Evolutionary conservation across 1,140 invertebrate genomes (phyloP), one percentile per base, ranked within the genome.

Genomic region (Macrocentrus cingulum): DNA sequence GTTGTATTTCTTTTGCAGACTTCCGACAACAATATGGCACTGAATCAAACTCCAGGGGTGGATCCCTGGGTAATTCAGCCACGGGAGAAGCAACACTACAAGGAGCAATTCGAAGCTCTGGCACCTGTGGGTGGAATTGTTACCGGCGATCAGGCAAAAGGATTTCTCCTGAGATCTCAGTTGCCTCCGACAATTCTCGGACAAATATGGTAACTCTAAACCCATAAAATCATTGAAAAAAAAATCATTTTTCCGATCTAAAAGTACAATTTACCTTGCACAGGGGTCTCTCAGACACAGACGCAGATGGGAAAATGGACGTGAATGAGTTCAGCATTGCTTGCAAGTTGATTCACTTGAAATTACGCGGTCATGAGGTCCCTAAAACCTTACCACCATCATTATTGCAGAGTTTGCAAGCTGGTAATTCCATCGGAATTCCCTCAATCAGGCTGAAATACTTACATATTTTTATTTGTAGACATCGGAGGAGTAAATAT

Each of bases 281-380:
- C 68, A 95, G 93, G 93, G 84, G 84, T 41, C 77, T 99, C 39
- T 94, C 96, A 13, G 97, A 99, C 80, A 91, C 94, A 48, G 95
- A 98, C 81, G 87, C 90, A 37, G 97, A 99, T 87, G 97, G 97
- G 0, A 94, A 93, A 82, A 91, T 99, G 87, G 92, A 98, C 76
- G 87, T 94, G 44, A 91, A 91, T 71, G 97, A 99, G 80, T 99
- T 99, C 76, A 95, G 92, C 48, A 97, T 99, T 67, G 97, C 97
- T 44, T 97, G 96, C 80, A 97, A 97, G 84, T 84, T 99, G 41
- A 98, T 99, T 45, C 94, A 93, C 76, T 83, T 97, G 52, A 98
- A 97, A 80, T 81, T 97, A 15, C 86, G 92, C 61, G 95, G 95
- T 11, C 87, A 91, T 76, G 94, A 97, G 74, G 82, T 98, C 55